Evolutionary conservation across 2,113 vertebrate species (phyloP).

Genomic region (Triplophysa rosa): DNA sequence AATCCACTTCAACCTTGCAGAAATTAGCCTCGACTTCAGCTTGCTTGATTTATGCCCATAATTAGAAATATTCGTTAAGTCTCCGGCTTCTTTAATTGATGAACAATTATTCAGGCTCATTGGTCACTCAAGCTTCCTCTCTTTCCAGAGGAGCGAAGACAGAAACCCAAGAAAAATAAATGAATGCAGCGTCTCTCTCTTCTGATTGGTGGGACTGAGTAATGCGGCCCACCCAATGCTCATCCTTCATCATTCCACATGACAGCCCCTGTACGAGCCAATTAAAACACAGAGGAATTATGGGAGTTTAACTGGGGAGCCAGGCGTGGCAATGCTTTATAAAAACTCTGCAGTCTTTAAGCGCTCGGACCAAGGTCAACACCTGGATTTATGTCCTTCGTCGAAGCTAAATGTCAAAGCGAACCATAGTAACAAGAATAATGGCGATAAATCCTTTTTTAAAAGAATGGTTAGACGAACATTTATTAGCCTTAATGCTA

Average conservation of each 20-base stretch:
- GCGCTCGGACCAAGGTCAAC: not conserved
- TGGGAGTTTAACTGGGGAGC: conserved; percentile 45
- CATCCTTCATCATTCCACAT: conserved; percentile 36
- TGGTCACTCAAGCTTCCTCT: conserved; percentile 41
- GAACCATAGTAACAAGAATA: too few relatives aligned
- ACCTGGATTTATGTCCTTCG: not conserved
- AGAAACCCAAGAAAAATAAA: conserved; percentile 30
- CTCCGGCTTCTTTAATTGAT: conserved; percentile 53
- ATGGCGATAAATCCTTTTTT: too few relatives aligned
- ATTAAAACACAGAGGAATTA: conserved; percentile 49
- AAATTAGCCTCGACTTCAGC: not conserved
- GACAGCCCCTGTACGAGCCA: conserved; percentile 40
- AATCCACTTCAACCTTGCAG: conserved; percentile 14
- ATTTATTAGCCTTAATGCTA: too few relatives aligned
- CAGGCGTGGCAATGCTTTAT: conserved; percentile 24
- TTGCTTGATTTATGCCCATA: conserved; percentile 57
- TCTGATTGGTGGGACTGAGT: conserved; percentile 19
- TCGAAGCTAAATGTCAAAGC: not conserved
- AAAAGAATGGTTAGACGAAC: too few relatives aligned
- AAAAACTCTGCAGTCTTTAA: not conserved
- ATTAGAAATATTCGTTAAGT: conserved; percentile 55
- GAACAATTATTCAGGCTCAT: conserved; percentile 55
- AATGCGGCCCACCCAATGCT: conserved; percentile 4
- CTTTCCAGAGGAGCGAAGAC: conserved; percentile 13
- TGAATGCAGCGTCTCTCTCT: not conserved